Evolutionary conservation across 2,888 invertebrate genomes (phyloP), one percentile per base, ranked within the genome.

Genomic region (Helleia helle): DNA sequence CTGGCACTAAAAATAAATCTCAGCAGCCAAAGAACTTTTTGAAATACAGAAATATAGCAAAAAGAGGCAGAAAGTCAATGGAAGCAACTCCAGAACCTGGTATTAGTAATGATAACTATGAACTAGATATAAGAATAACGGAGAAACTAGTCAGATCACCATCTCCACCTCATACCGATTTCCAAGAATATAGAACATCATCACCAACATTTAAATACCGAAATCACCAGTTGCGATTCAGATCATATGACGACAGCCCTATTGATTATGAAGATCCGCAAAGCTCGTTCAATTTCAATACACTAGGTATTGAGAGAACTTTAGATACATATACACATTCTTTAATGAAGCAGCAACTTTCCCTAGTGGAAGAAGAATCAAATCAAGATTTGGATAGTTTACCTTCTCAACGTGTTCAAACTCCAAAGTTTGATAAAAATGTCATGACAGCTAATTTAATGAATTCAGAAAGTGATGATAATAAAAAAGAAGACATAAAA

Each of bases 341-440:
- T 8, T 47, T 68, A 15, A 75, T 71, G 2, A 80, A 75, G 49
- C 77, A 83, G 47, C 83, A 86, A 48, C 56, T 86, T 0, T 86
- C 86, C 2, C 57, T 86, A 44, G 86, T 86, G 2, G 86, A 86
- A 65, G 86, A 86, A 52, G 86, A 86, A 51, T 84, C 83, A 0
- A 72, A 71, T 2, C 85, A 85, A 58, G 86, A 86, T 44, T 50
- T 81, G 9, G 85, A 85, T 24, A 80, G 77, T 55, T 64, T 70
- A 1, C 73, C 73, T 11, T 80, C 80, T 4, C 77, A 80, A 9
- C 18, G 22, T 34, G 8, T 22, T 7, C 3, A 22, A 22, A 8
- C 27, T 13, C 13, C 22, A 12, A 9, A 24, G 2, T 22, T 8
- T 7, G 22, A 5, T 2, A 5, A 5, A 4, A 22, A 22, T 22